Evolutionary conservation across 2,888 invertebrate species (phyloP).

Genomic region (Lochmaea capreae): DNA sequence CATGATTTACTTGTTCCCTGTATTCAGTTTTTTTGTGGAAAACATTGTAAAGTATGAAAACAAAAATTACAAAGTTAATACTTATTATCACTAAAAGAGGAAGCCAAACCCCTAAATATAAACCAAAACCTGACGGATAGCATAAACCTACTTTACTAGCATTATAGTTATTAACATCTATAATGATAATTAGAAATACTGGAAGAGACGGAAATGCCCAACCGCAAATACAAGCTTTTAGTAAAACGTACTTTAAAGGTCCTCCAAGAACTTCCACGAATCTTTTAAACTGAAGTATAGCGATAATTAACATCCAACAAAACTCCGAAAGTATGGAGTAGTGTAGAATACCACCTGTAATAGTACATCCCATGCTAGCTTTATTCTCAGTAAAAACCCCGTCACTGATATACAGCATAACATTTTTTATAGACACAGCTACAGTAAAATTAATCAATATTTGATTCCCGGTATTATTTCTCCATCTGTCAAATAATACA

Average conservation of each 20-base stretch:
- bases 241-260: slow-evolving; percentile 63
- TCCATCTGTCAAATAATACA: slow-evolving; percentile 71
- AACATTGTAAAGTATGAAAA: slow-evolving; percentile 68
- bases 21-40: slow-evolving; percentile 63
- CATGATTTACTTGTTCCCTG: slow-evolving; percentile 50
- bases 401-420: slow-evolving; percentile 53
- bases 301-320: slow-evolving; percentile 80
- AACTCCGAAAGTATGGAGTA: slow-evolving; percentile 76
- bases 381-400: slow-evolving; percentile 60
- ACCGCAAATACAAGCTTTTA: slow-evolving; percentile 73
- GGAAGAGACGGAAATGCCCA: slow-evolving; percentile 73
- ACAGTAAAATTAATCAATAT: slow-evolving; percentile 59
- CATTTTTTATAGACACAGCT: slow-evolving; percentile 57
- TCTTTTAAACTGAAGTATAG: slow-evolving; percentile 74
- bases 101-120: slow-evolving; percentile 70
- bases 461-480: slow-evolving; percentile 65
- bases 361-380: slow-evolving; percentile 68
- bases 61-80: slow-evolving; percentile 71
- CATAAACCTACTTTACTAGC: slow-evolving; percentile 64
- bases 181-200: slow-evolving; percentile 67
- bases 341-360: slow-evolving; percentile 72
- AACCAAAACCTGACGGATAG: slow-evolving; percentile 69
- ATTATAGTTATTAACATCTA: slow-evolving; percentile 67
- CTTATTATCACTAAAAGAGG: slow-evolving; percentile 69
- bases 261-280: slow-evolving; percentile 74